Percentiles rank a stretch among this genome's conserved stretches.
phyloP scores from a whole-genome alignment of 2,113 vertebrate species.

The Synchiropus splendidus region DNA sequence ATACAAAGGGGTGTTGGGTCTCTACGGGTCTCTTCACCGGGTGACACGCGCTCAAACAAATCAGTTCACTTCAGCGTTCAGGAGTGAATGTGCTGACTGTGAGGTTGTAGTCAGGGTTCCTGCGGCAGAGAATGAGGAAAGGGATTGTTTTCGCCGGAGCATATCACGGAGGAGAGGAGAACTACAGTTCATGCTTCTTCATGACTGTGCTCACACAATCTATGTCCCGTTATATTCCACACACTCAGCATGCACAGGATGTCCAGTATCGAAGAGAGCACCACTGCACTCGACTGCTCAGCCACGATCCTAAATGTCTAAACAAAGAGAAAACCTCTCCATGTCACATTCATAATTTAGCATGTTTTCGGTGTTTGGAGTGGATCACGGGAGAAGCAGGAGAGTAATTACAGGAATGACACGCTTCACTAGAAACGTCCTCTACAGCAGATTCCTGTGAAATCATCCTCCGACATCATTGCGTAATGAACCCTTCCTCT shows the following conservation, averaged over 20 bases:
- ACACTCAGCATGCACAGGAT: constrained; percentile 2
- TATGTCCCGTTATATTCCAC: constrained; percentile 3
- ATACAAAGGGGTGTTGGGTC: too few relatives aligned
- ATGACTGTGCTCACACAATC: constrained; percentile 7
- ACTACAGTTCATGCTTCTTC: constrained; percentile 15
- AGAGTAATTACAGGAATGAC: constrained; percentile 27
- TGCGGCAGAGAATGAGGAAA: constrained; percentile 14
- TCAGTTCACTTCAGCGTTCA: too few relatives aligned
- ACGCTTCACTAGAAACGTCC: constrained; percentile 15
- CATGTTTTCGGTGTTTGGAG: constrained; percentile 35
- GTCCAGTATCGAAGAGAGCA: too few relatives aligned
- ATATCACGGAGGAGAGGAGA: constrained; percentile 4
- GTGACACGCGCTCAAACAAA: too few relatives aligned
- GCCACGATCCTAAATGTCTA: too few relatives aligned
- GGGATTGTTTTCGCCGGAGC: constrained; percentile 22
- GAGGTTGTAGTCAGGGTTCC: constrained; percentile 5
- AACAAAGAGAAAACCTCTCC: constrained; percentile 6
- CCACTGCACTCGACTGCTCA: too few relatives aligned
- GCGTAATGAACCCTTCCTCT: too few relatives aligned
- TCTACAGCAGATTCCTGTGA: constrained; percentile 3
- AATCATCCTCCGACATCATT: neutral
- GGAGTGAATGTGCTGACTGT: constrained; percentile 1
- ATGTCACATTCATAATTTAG: constrained; percentile 30
- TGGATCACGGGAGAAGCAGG: constrained; percentile 30
- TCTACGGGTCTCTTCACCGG: too few relatives aligned